Conservation (phyloP, 2,113 vertebrate species). For the Bambusicola thoracicus region DNA sequence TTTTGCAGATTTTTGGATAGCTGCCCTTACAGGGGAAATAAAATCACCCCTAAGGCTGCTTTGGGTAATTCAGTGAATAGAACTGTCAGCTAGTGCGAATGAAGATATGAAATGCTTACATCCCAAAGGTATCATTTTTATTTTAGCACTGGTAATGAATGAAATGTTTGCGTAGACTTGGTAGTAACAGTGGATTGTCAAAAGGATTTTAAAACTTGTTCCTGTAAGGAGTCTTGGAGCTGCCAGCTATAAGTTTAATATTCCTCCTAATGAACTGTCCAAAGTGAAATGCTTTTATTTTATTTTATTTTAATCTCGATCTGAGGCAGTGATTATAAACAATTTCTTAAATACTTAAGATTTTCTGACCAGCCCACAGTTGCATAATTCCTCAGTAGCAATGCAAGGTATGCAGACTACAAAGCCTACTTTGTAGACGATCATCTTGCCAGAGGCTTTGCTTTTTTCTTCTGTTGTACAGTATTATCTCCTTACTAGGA, state of each 20-base stretch:
- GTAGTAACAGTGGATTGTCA: neutral
- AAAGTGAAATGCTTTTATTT: neutral
- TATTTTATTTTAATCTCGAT: neutral
- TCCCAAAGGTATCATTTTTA: neutral
- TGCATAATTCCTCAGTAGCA: slow-evolving; percentile 8
- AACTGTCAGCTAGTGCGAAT: neutral
- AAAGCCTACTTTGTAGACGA: slow-evolving; percentile 32
- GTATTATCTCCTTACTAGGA: neutral
- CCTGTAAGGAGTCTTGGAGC: neutral
- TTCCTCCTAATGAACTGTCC: neutral
- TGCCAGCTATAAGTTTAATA: neutral
- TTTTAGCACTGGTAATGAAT: neutral
- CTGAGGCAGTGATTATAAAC: neutral
- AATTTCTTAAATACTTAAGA: slow-evolving; percentile 1
- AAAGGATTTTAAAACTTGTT: neutral
- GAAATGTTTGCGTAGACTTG: neutral
- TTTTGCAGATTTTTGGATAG: neutral
- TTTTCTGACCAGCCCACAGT: slow-evolving; percentile 54
- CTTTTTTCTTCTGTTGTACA: neutral
- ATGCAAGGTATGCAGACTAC: slow-evolving; percentile 47
- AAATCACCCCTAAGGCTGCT: neutral
- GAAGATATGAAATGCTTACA: neutral
- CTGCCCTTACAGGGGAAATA: neutral
- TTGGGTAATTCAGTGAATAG: neutral
- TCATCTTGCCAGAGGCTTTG: neutral